Base-by-base conservation (phyloP, 30 jellyfish, hydroid and myxozoan species). In the Turritopsis rubra region DNA sequence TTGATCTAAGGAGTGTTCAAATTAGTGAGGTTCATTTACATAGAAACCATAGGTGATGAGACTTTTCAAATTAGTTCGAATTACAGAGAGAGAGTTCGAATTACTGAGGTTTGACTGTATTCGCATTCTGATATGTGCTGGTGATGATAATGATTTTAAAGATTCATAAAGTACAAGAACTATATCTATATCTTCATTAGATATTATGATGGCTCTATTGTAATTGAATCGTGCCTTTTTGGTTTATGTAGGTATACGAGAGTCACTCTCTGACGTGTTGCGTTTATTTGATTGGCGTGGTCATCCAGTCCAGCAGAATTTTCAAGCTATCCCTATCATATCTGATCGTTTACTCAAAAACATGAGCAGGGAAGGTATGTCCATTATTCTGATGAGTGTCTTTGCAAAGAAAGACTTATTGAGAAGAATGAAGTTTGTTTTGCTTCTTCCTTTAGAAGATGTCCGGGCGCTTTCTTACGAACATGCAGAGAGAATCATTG, bases 291-390 rank as follows among this genome's bases (percentile, higher is more conserved):
- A 77, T 65, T 23, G 27, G 53, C 52, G 21, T 53, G 87, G 81
- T 0, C 1, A 17, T 19, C 8, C 26, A 80, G 21, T 28, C 26
- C 41, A 26, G 21, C 26, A 21, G 20, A 80, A 80, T 1, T 53
- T 80, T 28, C 87, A 80, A 29, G 52, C 87, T 52, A 60, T 80
- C 21, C 87, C 87, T 0, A 70, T 80, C 28, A 80, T 80, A 23
- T 17, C 81, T 23, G 87, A 80, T 80, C 79, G 87, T 16, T 25
- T 80, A 18, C 52, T 80, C 20, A 80, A 65, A 1, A 80, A 80
- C 26, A 53, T 80, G 53, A 80, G 65, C 8, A 16, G 52, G 16
- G 87, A 80, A 80, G 87, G 87, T 80, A 21, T 22, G 54, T 18
- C 22, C 24, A 29, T 79, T 0, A 0, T 27, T n/a, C 27, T 1